Percentiles rank a stretch among this genome's conserved stretches.
Evolutionary conservation across 2,797 vertebrate genomes (phyloP).

Genomic region (Rhincodon typus): DNA sequence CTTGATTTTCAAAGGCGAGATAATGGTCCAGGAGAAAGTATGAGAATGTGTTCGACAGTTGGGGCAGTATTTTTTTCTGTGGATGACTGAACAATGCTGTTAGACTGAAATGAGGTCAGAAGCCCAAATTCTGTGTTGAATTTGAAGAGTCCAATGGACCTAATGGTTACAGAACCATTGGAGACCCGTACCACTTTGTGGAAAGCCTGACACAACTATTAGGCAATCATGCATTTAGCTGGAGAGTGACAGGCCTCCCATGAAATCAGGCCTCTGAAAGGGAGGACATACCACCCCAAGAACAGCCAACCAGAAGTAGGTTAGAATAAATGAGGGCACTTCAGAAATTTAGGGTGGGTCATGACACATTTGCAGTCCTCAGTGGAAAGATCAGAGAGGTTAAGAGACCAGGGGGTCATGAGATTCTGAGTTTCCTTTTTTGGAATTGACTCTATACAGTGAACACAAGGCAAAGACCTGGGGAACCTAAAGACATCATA

Average conservation of each 20-base stretch:
- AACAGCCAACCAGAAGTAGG: neutral
- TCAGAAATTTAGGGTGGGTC: neutral
- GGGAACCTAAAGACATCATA: neutral
- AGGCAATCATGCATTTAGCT: no score
- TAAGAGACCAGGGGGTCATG: neutral
- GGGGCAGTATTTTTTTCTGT: no score
- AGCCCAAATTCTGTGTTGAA: no score
- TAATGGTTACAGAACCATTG: no score
- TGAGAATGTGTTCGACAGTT: neutral
- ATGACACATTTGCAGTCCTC: neutral
- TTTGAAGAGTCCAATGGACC: no score
- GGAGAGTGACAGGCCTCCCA: no score
- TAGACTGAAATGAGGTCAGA: no score
- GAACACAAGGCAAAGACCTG: neutral
- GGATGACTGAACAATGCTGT: no score
- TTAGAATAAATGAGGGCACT: neutral
- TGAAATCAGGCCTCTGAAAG: no score
- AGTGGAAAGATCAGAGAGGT: neutral
- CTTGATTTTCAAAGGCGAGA: neutral
- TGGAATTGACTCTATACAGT: neutral
- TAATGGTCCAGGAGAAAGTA: neutral
- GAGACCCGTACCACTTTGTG: no score
- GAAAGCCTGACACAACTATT: no score
- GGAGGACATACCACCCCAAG: no score
- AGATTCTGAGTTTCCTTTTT: neutral